Percentiles rank a stretch among this genome's conserved stretches.
Evolutionary conservation across 2,797 vertebrate genomes (phyloP).

Genomic region (Tadarida brasiliensis): DNA sequence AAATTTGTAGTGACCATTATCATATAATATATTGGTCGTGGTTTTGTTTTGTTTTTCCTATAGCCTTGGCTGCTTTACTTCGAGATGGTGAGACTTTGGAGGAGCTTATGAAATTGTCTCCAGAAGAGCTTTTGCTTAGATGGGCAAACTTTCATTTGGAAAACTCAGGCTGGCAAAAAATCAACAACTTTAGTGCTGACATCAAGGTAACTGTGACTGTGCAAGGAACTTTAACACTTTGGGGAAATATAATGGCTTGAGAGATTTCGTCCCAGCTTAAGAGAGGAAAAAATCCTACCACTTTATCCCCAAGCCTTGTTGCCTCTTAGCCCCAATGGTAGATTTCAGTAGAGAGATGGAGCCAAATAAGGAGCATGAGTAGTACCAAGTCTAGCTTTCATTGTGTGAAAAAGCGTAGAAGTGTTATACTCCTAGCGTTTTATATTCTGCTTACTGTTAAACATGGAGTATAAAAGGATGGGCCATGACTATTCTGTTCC

Average conservation of each 20-base stretch:
- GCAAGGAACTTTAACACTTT: not conserved
- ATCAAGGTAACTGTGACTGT: constrained; percentile 95
- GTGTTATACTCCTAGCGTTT: not conserved
- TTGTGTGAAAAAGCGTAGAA: not conserved
- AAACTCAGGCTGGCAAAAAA: constrained; percentile 93
- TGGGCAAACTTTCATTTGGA: constrained; percentile 99
- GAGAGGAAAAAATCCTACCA: not conserved
- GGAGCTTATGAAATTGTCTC: constrained; percentile 97
- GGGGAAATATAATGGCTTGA: not conserved
- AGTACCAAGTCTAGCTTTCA: not conserved
- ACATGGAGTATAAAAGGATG: not conserved
- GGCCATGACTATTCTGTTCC: not conserved
- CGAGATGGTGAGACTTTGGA: constrained; percentile 96
- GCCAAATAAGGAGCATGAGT: not conserved
- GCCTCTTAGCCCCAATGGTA: not conserved
- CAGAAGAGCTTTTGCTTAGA: constrained; percentile 96
- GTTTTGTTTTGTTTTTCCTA: constrained; percentile 56
- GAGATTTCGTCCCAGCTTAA: not conserved
- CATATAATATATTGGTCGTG: not conserved
- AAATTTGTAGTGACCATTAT: not conserved
- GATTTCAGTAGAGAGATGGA: not conserved
- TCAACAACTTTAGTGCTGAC: constrained; percentile 97
- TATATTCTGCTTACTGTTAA: not conserved
- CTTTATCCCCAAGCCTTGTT: not conserved
- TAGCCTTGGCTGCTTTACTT: constrained; percentile 97